Evolutionary conservation across 2,888 invertebrate genomes (phyloP).

Genomic region (Caenorhabditis afra): DNA sequence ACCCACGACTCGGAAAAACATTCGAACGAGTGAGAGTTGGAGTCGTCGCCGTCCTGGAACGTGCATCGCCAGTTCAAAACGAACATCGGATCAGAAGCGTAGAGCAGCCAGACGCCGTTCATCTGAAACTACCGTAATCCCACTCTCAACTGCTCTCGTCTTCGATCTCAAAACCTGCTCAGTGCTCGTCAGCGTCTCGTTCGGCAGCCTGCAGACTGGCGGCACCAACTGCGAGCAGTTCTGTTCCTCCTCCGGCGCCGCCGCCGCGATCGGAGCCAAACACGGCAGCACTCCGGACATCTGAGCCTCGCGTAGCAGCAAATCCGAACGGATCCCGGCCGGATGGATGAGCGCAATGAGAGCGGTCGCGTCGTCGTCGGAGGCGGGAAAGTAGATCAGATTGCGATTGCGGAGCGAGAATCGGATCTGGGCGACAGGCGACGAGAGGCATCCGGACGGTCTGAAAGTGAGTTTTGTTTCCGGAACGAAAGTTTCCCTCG

Average conservation of each 20-base stretch:
- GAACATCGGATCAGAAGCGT: conserved; percentile 69
- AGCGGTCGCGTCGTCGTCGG: conserved; percentile 40
- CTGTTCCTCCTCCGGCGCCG: conserved; percentile 24
- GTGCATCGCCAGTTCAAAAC: conserved; percentile 67
- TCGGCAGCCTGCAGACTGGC: conserved; percentile 60
- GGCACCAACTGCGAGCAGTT: conserved; percentile 46
- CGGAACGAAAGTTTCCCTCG: conserved; percentile 7
- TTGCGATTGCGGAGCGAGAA: conserved; percentile 64
- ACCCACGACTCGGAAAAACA: conserved; percentile 67
- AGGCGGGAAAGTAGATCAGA: conserved; percentile 44
- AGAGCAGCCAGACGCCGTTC: conserved; percentile 68
- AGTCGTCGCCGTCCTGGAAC: conserved; percentile 51
- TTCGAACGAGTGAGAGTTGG: conserved; percentile 49
- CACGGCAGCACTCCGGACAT: conserved; percentile 65
- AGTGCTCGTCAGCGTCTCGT: conserved; percentile 38
- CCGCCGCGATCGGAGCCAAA: conserved; percentile 36
- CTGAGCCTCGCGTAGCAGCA: conserved; percentile 65
- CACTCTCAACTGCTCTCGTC: neutral
- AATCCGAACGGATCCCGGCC: conserved; percentile 58
- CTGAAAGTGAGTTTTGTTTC: conserved; percentile 30
- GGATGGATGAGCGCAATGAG: conserved; percentile 61
- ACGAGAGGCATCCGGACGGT: conserved; percentile 53
- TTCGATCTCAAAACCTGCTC: conserved; percentile 24
- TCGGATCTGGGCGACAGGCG: conserved; percentile 51
- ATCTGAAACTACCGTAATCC: conserved; percentile 45